phyloP scores from a whole-genome alignment of 2,113 vertebrate genomes.

The Rousettus leschenaultii region DNA sequence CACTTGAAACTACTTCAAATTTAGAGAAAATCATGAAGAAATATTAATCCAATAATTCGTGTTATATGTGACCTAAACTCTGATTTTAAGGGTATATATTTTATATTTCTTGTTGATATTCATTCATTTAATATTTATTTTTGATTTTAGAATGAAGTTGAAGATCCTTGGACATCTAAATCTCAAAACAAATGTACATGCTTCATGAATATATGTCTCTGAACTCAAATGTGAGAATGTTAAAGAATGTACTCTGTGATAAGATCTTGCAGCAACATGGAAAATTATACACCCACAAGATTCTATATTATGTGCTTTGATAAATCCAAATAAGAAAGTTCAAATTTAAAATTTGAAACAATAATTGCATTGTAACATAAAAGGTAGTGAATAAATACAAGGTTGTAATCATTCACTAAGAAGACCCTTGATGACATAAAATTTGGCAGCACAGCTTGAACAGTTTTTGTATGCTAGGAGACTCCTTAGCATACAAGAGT shows the following conservation, averaged over 20 bases:
- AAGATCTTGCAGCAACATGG: background rate
- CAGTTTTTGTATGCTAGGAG: too few species aligned
- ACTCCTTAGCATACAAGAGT: background rate
- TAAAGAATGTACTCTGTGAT: background rate
- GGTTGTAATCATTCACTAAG: too few species aligned
- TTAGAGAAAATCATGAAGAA: background rate
- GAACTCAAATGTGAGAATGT: background rate
- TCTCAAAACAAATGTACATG: background rate
- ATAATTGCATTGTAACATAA: conserved; percentile 34
- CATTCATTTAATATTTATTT: background rate
- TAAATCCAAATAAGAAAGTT: conserved; percentile 14
- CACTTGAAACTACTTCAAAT: background rate
- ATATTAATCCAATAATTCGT: background rate
- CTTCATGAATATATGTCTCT: background rate
- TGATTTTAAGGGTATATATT: background rate
- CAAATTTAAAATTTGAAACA: conserved; percentile 37
- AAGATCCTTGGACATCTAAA: background rate
- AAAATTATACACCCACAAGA: background rate
- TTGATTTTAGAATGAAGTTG: background rate
- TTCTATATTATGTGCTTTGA: background rate
- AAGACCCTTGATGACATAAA: too few species aligned
- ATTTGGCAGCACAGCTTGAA: too few species aligned
- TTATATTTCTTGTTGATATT: background rate
- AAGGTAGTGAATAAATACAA: background rate
- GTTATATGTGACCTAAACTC: background rate